Percentiles rank a stretch among this genome's conserved stretches.
Conservation (phyloP, 2,113 vertebrate species). For the Mesitornis unicolor region DNA sequence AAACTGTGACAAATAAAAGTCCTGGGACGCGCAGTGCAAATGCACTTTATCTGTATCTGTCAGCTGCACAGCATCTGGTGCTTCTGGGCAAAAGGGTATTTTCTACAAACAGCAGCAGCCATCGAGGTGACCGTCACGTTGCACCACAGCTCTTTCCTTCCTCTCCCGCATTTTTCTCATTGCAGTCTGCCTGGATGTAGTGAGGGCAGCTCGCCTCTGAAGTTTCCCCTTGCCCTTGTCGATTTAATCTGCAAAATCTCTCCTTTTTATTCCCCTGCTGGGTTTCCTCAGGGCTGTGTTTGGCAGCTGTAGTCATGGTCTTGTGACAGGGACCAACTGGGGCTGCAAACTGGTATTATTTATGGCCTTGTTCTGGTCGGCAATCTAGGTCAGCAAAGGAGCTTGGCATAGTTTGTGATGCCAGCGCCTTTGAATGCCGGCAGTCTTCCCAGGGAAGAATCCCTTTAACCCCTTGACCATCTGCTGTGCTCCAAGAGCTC, state of each 20-base stretch:
- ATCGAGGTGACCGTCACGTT: accelerated
- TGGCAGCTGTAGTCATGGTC: not conserved
- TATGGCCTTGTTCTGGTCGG: not conserved
- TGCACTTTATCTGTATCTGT: not conserved
- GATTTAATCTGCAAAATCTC: not conserved
- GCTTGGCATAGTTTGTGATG: not conserved
- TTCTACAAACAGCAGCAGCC: not conserved
- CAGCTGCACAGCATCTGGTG: not conserved
- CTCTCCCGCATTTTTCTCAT: accelerated
- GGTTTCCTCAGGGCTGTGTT: not conserved
- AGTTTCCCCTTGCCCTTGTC: not conserved
- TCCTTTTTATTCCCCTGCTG: not conserved
- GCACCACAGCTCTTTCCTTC: accelerated
- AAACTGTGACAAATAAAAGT: accelerated
- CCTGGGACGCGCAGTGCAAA: not conserved
- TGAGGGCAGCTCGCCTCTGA: not conserved
- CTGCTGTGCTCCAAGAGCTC: not conserved
- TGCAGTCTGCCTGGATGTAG: not conserved
- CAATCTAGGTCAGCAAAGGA: not conserved
- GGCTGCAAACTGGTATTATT: not conserved
- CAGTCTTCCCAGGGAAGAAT: not conserved
- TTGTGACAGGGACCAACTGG: slow-evolving; percentile 11
- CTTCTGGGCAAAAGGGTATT: not conserved
- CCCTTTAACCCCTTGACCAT: not conserved
- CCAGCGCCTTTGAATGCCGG: not conserved